These are phyloP conservation scores for Lucilia sericata DNA, from an alignment of 1,140 invertebrate genomes.

Conservation along the genomic window DNA sequence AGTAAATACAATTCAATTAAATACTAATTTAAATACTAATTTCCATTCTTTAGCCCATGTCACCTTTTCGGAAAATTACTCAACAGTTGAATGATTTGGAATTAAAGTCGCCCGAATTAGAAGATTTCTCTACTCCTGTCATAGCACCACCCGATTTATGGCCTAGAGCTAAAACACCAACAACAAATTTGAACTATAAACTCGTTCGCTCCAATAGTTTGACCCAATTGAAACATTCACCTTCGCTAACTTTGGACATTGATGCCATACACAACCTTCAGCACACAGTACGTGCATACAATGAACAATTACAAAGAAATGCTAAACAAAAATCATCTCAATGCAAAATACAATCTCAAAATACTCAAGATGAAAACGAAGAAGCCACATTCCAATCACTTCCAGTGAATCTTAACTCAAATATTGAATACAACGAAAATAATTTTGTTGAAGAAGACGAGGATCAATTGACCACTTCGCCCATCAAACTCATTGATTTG, in stretches of 20 bases:
- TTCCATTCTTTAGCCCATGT: constrained; percentile 69
- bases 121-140: constrained; percentile 78
- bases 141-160: constrained; percentile 74
- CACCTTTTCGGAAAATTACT: constrained; percentile 81
- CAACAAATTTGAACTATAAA: constrained; percentile 5
- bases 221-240: constrained; percentile 52
- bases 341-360: not conserved
- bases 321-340: not conserved
- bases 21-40: no score
- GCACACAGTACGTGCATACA: constrained; percentile 62
- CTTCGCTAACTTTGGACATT: constrained; percentile 61
- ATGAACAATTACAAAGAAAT: constrained; percentile 61
- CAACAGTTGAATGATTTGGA: constrained; percentile 80
- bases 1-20: no score
- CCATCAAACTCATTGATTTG: constrained; percentile 54
- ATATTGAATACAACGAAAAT: constrained; percentile 37
- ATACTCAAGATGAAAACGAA: not conserved
- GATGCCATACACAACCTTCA: constrained; percentile 63
- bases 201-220: constrained; percentile 64
- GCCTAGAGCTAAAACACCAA: constrained; percentile 66
- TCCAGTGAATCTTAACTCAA: constrained; percentile 50
- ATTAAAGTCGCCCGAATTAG: constrained; percentile 77
- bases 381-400: constrained; percentile 63
- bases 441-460: constrained; percentile 23
- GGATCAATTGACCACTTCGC: constrained; percentile 7